phyloP scores from a whole-genome alignment of 2,113 vertebrate species.

The Panurus biarmicus region DNA sequence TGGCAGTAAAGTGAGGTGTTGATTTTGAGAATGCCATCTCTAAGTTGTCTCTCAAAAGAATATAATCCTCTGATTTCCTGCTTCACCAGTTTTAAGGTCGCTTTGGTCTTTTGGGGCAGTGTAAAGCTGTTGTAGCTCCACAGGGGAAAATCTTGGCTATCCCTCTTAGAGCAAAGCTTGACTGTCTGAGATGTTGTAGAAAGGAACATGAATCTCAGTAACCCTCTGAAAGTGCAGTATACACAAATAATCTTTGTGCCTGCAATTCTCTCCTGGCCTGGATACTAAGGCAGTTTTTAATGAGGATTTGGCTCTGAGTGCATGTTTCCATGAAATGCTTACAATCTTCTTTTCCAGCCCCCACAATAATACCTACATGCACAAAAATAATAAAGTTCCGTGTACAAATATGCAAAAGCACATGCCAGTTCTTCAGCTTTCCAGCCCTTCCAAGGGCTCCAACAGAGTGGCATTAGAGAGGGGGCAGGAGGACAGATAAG shows the following conservation, averaged over 20 bases:
- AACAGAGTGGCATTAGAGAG: not conserved
- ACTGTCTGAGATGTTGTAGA: not conserved
- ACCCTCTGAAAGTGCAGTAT: constrained; percentile 10
- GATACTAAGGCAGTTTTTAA: constrained; percentile 45
- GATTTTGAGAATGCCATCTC: constrained; percentile 4
- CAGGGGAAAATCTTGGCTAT: not conserved
- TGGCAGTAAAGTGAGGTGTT: not conserved
- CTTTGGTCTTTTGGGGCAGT: not conserved
- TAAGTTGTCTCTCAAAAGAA: not conserved
- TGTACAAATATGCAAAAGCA: not conserved
- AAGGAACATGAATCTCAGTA: constrained; percentile 7
- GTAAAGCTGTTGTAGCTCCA: not conserved
- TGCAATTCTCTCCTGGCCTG: constrained; percentile 26
- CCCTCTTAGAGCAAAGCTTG: constrained; percentile 5
- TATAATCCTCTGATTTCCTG: constrained; percentile 45
- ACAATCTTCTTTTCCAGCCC: constrained; percentile 38
- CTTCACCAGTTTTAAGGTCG: not conserved
- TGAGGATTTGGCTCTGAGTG: constrained; percentile 43
- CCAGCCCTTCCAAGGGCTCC: not conserved
- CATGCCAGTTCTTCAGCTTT: constrained; percentile 7
- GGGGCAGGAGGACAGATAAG: not conserved
- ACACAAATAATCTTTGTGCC: constrained; percentile 7
- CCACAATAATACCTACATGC: not conserved
- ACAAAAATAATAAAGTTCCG: not conserved
- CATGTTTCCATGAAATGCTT: constrained; percentile 16